Evolutionary conservation across 1,140 invertebrate genomes (phyloP).

Genomic region (Cepaea nemoralis): DNA sequence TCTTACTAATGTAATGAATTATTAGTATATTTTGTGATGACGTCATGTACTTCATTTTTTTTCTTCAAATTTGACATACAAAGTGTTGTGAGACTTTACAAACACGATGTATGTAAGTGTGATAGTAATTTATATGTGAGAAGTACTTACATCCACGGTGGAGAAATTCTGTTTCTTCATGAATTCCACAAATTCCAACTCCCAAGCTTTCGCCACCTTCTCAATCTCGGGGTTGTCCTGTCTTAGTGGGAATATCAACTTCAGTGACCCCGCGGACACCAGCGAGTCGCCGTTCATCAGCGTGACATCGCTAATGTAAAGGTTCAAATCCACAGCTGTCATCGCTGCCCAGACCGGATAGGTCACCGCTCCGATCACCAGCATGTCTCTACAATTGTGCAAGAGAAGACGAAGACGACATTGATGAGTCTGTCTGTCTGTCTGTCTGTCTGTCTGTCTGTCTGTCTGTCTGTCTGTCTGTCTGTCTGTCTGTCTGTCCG

Average conservation of each 20-base stretch:
- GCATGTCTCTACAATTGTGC: conserved; percentile 5
- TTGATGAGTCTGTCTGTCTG: no score
- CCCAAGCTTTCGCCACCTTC: conserved; percentile 40
- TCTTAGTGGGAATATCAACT: conserved; percentile 41
- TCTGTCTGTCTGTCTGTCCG: no score
- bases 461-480: no score
- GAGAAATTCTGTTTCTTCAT: conserved; percentile 30
- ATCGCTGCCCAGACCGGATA: conserved; percentile 23
- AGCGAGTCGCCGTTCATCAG: conserved; percentile 22
- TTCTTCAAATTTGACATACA: no score
- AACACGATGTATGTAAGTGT: not conserved
- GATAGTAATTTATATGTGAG: not conserved
- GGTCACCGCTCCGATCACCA: not conserved
- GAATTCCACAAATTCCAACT: conserved; percentile 25
- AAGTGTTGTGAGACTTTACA: no score
- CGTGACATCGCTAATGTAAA: conserved; percentile 25
- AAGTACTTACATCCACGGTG: conserved; percentile 13
- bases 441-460: no score
- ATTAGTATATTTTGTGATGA: no score
- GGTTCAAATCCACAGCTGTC: conserved; percentile 13
- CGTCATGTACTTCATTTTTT: no score
- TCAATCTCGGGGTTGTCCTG: conserved; percentile 28
- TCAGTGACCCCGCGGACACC: conserved; percentile 26
- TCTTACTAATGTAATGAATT: no score
- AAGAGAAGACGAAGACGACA: no score